Evolutionary conservation across 2,888 invertebrate genomes (phyloP), one percentile per base, ranked within the genome.

Genomic region (Pyrgus malvae): DNA sequence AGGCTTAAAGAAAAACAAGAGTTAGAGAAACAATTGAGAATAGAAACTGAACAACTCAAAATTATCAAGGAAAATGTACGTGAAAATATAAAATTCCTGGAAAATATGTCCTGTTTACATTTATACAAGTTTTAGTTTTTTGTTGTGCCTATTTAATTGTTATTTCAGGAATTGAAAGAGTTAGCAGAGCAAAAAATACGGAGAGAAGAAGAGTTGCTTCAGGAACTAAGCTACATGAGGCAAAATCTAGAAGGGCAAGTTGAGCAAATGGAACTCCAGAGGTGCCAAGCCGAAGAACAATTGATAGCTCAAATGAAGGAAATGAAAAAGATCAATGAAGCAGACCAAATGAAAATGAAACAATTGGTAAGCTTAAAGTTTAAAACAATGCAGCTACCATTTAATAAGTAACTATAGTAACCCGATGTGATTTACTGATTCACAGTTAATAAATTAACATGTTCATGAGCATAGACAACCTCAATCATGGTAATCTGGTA

Each of bases 61-160:
- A 27, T 80, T 63, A 72, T 88, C 63, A 82, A 91, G 73, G 80
- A 92, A 78, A 74, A 88, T 72, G 90, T 89, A 71, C 55, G 48
- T 56, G 35, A 35, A 38, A n/a, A n/a, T n/a, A n/a, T n/a, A n/a
- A n/a, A n/a, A n/a, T n/a, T n/a, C n/a, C n/a, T n/a, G n/a, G n/a
- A n/a, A n/a, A n/a, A n/a, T n/a, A n/a, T n/a, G n/a, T n/a, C n/a
- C n/a, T n/a, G n/a, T n/a, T n/a, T n/a, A n/a, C n/a, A n/a, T n/a
- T n/a, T n/a, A n/a, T n/a, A n/a, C n/a, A n/a, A n/a, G n/a, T n/a
- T n/a, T n/a, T n/a, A n/a, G n/a, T n/a, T n/a, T n/a, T n/a, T n/a
- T n/a, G n/a, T n/a, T n/a, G n/a, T n/a, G n/a, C n/a, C n/a, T n/a
- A n/a, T n/a, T n/a, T n/a, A n/a, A n/a, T n/a, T n/a, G n/a, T n/a